Evolutionary conservation across 2,113 vertebrate species (phyloP).

Genomic region (Okapia johnstoni): DNA sequence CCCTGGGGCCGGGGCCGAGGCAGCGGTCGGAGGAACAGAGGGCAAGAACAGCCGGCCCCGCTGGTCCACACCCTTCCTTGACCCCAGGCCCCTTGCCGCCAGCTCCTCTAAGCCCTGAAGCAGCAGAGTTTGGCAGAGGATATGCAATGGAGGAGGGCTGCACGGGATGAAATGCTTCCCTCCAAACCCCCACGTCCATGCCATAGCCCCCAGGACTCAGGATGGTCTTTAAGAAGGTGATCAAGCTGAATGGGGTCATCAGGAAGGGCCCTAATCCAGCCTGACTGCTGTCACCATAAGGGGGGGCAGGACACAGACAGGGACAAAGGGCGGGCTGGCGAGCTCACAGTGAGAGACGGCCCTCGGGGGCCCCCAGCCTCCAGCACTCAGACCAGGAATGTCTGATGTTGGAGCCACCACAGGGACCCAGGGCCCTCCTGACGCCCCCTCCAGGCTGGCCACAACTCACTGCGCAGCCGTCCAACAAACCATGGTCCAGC

Average conservation of each 20-base stretch:
- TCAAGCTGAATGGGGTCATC: not conserved
- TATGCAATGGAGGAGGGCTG: not conserved
- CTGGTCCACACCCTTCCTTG: not conserved
- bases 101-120: not conserved
- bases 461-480: not conserved
- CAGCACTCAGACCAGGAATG: rapidly evolving
- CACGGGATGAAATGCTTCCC: rapidly evolving
- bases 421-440: not conserved
- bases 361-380: not conserved
- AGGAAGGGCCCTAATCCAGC: not conserved
- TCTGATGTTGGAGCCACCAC: not conserved
- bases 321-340: rapidly evolving
- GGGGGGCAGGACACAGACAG: not conserved
- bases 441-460: not conserved
- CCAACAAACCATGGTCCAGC: not conserved
- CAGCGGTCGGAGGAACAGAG: not conserved
- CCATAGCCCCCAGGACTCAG: not conserved
- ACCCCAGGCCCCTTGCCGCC: not conserved
- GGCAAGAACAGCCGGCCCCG: rapidly evolving
- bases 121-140: not conserved
- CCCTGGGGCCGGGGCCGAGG: rapidly evolving
- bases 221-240: not conserved
- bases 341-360: no score
- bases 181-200: rapidly evolving
- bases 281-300: rapidly evolving